These are phyloP conservation scores for Pantherophis vulpinus DNA, from an alignment of 2,797 vertebrate genomes.

Conservation along the genomic window DNA sequence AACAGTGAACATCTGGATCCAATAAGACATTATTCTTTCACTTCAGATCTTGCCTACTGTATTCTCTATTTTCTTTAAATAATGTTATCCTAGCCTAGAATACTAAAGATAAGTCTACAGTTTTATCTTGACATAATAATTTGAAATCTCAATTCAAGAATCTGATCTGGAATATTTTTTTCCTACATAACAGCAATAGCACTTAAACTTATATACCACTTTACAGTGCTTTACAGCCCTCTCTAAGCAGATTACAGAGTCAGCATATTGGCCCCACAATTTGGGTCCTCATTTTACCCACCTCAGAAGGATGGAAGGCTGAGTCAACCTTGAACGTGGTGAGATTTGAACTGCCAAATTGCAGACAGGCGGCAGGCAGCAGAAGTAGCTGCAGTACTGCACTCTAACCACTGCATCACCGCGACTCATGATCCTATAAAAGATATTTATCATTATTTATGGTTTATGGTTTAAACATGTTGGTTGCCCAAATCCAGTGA, in stretches of 20 bases:
- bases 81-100: not conserved
- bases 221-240: no score
- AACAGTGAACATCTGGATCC: not conserved
- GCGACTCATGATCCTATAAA: constrained; percentile 40
- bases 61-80: not conserved
- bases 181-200: not conserved
- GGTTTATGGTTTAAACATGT: not conserved
- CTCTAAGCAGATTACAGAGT: no score
- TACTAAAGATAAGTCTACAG: not conserved
- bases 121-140: not conserved
- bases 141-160: not conserved
- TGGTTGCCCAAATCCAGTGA: not conserved
- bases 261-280: no score
- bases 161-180: accelerated
- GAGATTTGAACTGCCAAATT: no score
- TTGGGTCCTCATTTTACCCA: no score
- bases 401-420: no score
- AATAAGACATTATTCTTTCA: not conserved
- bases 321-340: no score
- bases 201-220: no score
- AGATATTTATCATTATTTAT: not conserved
- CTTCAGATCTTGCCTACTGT: not conserved
- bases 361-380: no score
- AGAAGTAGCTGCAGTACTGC: no score
- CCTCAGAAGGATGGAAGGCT: no score